phyloP scores from a whole-genome alignment of 2,113 vertebrate genomes.

The Azemiops feae region DNA sequence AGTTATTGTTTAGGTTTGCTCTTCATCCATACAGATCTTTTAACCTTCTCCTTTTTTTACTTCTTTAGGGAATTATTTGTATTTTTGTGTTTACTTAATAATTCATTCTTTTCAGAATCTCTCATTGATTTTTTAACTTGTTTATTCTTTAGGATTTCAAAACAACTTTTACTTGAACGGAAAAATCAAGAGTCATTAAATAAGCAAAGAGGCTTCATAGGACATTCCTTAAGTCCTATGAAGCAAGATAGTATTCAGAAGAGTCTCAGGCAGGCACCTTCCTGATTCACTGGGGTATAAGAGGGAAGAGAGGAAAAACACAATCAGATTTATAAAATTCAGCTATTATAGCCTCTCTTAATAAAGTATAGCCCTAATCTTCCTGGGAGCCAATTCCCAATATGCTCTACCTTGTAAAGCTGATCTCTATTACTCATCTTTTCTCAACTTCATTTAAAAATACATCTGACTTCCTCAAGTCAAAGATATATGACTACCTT shows the following conservation, averaged over 20 bases:
- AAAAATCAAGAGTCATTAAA: not conserved
- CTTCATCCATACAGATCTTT: not conserved
- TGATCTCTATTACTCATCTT: not conserved
- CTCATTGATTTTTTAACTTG: not conserved
- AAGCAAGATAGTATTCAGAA: not conserved
- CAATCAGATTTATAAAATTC: not conserved
- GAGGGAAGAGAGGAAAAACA: not conserved
- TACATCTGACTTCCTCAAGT: not conserved
- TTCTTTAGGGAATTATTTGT: not conserved
- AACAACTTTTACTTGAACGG: not conserved
- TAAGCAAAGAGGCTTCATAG: not conserved
- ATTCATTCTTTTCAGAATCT: not conserved
- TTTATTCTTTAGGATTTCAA: not conserved
- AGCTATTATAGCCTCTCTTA: not conserved
- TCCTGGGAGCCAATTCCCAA: not conserved
- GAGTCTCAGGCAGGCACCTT: not conserved
- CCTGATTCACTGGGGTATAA: not conserved
- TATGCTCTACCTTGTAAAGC: not conserved
- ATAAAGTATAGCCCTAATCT: not conserved
- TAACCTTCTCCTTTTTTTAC: not conserved
- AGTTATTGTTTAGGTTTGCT: not conserved
- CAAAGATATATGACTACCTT: not conserved
- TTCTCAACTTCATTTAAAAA: not conserved
- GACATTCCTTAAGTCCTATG: not conserved
- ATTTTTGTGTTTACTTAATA: not conserved